Percentiles rank a stretch among this genome's conserved stretches.
phyloP scores from a whole-genome alignment of 2,888 invertebrate genomes.

The Andrena fulva region DNA sequence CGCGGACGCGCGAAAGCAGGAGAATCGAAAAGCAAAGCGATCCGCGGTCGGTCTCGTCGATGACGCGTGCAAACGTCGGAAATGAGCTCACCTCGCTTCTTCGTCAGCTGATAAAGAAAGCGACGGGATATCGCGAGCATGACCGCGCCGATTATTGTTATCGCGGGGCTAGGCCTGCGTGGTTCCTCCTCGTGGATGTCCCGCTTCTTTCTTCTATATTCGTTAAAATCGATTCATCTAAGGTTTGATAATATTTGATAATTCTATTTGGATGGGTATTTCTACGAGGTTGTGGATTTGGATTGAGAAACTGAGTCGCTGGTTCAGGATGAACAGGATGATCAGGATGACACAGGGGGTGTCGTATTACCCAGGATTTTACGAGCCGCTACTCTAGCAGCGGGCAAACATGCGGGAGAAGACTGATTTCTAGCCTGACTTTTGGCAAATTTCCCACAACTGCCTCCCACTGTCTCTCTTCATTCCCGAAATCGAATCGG shows the following conservation, averaged over 20 bases:
- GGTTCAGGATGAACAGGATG: slow-evolving; percentile 27
- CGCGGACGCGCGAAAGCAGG: neutral
- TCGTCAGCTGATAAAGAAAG: slow-evolving; percentile 52
- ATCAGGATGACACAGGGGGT: slow-evolving; percentile 54
- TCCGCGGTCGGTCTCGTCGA: slow-evolving; percentile 35
- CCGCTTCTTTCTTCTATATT: neutral
- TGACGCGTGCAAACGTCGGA: slow-evolving; percentile 36
- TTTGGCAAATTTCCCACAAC: slow-evolving; percentile 73
- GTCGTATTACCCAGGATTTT: slow-evolving; percentile 69
- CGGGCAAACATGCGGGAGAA: slow-evolving; percentile 66
- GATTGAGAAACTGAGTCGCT: too few species aligned
- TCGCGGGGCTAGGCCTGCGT: slow-evolving; percentile 1
- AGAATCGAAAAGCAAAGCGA: slow-evolving; percentile 18
- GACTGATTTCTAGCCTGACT: slow-evolving; percentile 67
- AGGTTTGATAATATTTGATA: neutral
- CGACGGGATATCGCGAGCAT: neutral
- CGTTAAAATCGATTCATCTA: neutral
- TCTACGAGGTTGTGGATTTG: too few species aligned
- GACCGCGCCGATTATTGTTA: slow-evolving; percentile 42
- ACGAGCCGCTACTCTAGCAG: slow-evolving; percentile 49
- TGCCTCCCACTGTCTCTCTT: slow-evolving; percentile 63
- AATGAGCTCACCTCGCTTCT: slow-evolving; percentile 60
- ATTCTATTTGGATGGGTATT: too few species aligned
- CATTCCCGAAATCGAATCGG: slow-evolving; percentile 75
- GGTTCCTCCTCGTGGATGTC: neutral